Evolutionary conservation across 2,113 vertebrate species (phyloP).

Genomic region (Bubo scandiacus): DNA sequence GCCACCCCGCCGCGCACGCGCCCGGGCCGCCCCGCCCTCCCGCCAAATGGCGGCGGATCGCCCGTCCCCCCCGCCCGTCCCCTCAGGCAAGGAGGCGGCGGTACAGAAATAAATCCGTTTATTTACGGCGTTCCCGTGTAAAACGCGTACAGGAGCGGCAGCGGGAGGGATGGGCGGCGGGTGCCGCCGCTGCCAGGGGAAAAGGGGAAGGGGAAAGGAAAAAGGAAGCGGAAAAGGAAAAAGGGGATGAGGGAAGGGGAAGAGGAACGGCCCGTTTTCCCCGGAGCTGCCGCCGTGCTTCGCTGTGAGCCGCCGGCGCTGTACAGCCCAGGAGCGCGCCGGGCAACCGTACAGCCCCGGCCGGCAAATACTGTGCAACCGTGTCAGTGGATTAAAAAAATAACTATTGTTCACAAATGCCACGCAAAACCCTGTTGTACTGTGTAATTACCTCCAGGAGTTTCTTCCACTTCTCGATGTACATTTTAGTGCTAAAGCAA

Average conservation of each 20-base stretch:
- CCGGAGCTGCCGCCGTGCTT: constrained; percentile 78
- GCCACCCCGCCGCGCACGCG: background rate
- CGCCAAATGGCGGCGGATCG: background rate
- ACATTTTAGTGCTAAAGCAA: no score
- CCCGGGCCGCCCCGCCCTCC: background rate
- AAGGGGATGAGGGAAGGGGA: no score
- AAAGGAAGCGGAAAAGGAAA: background rate
- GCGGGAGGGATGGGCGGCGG: constrained; percentile 71
- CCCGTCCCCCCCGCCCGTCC: background rate
- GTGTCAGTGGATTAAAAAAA: no score
- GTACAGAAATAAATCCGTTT: constrained; percentile 79
- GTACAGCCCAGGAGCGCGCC: constrained; percentile 48
- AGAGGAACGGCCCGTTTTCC: constrained; percentile 7
- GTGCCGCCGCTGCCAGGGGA: no score
- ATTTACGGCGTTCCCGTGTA: constrained; percentile 76
- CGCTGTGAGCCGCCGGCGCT: constrained; percentile 41
- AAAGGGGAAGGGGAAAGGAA: background rate
- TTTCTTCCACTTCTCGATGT: no score
- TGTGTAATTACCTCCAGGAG: no score
- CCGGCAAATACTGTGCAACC: no score
- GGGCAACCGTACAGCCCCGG: no score
- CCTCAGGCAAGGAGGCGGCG: background rate
- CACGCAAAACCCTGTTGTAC: no score
- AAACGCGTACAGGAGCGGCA: constrained; percentile 79
- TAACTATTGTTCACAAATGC: no score